A percentile compares a stretch with the other conserved stretches of the same genome.
phyloP scores from a whole-genome alignment of 2,797 vertebrate species.

The Pangasius mekongensis region DNA sequence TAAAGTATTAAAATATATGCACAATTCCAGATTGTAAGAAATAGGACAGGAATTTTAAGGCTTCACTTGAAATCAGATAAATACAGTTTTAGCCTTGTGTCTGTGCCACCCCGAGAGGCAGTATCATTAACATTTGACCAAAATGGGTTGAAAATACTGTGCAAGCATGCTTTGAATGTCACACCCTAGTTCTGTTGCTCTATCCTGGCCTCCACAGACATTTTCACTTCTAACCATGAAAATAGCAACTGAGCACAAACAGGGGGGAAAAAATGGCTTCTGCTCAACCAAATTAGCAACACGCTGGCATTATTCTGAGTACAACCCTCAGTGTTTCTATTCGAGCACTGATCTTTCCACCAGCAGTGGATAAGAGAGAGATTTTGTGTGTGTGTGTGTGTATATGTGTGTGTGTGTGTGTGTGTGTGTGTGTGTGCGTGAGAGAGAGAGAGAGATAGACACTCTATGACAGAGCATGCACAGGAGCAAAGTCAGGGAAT shows the following conservation, averaged over 20 bases:
- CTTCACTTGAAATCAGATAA: conserved; percentile 11
- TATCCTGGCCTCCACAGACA: conserved; percentile 1
- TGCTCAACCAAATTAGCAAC: neutral
- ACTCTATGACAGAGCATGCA: neutral
- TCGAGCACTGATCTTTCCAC: conserved; percentile 25
- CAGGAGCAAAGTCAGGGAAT: conserved; percentile 39
- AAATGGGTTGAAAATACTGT: conserved; percentile 32
- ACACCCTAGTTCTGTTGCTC: conserved; percentile 5
- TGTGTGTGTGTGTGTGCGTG: neutral
- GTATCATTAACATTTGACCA: conserved; percentile 31
- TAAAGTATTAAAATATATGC: neutral
- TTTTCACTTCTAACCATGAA: neutral
- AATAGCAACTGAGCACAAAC: neutral
- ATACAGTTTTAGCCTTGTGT: conserved; percentile 9
- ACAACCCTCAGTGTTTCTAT: conserved; percentile 16
- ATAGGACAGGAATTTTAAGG: neutral
- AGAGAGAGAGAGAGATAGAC: neutral
- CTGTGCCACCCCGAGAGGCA: neutral
- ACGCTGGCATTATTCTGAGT: neutral
- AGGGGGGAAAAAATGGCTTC: neutral
- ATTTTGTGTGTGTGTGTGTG: conserved; percentile 33
- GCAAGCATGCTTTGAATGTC: conserved; percentile 20
- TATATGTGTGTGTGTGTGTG: neutral
- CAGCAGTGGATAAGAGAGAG: conserved; percentile 16
- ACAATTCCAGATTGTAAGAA: neutral